These are phyloP conservation scores for Trachythela sp. DNA, from an alignment of 64 coral and sea anemone genomes.

Conservation along the genomic window DNA sequence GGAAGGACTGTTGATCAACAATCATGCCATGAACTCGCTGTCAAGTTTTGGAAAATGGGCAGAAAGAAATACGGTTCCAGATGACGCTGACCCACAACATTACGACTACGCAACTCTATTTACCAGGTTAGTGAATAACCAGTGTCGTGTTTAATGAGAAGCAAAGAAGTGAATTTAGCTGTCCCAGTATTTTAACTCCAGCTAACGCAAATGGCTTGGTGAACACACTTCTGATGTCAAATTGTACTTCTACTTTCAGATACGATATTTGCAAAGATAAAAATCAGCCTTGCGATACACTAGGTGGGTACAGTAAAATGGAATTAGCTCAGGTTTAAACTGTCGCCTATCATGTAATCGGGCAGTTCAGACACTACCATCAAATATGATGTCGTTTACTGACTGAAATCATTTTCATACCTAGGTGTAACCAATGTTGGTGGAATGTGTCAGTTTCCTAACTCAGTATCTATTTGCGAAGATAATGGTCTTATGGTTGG, in stretches of 20 bases:
- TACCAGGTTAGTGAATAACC: constrained; percentile 57
- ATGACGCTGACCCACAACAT: constrained; percentile 90
- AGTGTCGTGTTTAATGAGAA: not conserved
- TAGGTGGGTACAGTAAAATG: constrained; percentile 46
- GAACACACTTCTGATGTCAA: not conserved
- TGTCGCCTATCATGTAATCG: not conserved
- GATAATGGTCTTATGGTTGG: constrained; percentile 94
- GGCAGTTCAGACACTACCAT: not conserved
- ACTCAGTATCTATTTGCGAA: constrained; percentile 78
- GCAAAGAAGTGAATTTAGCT: not conserved
- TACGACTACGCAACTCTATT: constrained; percentile 86
- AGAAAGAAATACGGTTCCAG: constrained; percentile 86
- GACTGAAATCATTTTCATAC: not conserved
- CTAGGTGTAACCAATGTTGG: constrained; percentile 73
- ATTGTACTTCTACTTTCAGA: constrained; percentile 27
- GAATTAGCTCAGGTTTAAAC: not conserved
- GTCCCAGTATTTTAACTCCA: not conserved
- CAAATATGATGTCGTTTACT: not conserved
- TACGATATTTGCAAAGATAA: constrained; percentile 99
- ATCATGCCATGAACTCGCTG: constrained; percentile 88
- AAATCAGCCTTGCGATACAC: constrained; percentile 92
- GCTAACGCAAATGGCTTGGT: too few species aligned
- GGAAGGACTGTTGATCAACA: constrained; percentile 85
- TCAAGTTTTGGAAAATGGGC: constrained; percentile 97
- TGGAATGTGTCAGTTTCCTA: constrained; percentile 93